Percentiles rank a stretch among this genome's conserved stretches.
phyloP scores from a whole-genome alignment of 2,113 vertebrate species.

The Fulmarus glacialis region DNA sequence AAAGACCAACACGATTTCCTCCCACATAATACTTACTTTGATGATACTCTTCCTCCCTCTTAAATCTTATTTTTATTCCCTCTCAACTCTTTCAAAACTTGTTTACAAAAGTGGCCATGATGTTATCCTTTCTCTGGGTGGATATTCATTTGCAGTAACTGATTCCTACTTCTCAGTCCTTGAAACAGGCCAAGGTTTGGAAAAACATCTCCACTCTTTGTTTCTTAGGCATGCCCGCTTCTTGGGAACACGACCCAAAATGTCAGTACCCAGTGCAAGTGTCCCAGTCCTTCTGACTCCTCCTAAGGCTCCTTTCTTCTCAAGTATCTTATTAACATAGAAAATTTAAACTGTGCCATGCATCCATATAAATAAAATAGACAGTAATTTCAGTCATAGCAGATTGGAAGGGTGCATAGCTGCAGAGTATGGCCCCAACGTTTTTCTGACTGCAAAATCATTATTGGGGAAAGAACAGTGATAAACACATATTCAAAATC shows the following conservation, averaged over 20 bases:
- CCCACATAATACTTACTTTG: constrained; percentile 27
- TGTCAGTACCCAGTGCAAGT: background rate
- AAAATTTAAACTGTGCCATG: background rate
- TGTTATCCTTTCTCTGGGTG: constrained; percentile 5
- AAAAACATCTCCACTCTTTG: background rate
- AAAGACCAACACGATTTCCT: constrained; percentile 56
- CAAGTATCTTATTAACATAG: background rate
- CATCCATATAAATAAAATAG: background rate
- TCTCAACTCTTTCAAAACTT: constrained; percentile 26
- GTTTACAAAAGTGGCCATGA: constrained; percentile 17
- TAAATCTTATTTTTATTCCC: constrained; percentile 56
- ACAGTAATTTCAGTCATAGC: background rate
- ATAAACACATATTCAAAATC: background rate
- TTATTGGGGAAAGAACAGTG: fast-evolving
- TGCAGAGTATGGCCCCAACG: background rate
- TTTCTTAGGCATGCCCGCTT: background rate
- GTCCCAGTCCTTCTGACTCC: background rate
- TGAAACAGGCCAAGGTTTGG: background rate
- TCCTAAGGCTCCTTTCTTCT: background rate
- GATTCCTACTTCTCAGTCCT: background rate
- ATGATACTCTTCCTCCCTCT: constrained; percentile 44
- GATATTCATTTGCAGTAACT: background rate
- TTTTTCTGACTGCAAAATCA: background rate
- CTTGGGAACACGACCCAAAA: background rate
- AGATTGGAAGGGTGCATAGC: background rate